phyloP scores from a whole-genome alignment of 1,140 invertebrate genomes.

The Drosophila chauvacae region DNA sequence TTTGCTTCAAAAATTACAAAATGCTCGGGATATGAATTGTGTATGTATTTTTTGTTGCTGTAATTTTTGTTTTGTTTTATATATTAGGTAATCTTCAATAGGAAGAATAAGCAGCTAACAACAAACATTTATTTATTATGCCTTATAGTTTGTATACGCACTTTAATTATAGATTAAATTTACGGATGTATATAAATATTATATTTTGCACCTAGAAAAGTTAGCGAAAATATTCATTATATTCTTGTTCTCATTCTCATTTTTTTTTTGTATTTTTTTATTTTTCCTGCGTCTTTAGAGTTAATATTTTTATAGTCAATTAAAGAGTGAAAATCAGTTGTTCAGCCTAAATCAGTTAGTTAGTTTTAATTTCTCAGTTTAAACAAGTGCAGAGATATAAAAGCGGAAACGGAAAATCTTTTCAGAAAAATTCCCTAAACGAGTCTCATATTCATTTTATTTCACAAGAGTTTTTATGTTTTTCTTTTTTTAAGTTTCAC shows the following conservation, averaged over 20 bases:
- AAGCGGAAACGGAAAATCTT: conserved; percentile 51
- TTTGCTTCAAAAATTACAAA: conserved; percentile 52
- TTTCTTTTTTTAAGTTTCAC: conserved; percentile 54
- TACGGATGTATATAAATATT: conserved; percentile 57
- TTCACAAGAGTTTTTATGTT: conserved; percentile 50
- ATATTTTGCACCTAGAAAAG: conserved; percentile 54
- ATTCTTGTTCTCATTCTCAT: conserved; percentile 9
- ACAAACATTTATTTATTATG: conserved; percentile 78
- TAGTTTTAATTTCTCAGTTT: conserved; percentile 45
- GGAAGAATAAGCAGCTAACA: conserved; percentile 82
- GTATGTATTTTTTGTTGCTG: conserved; percentile 4
- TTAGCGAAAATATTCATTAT: conserved; percentile 50
- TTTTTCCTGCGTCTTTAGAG: conserved; percentile 43
- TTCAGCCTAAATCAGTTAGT: conserved; percentile 41
- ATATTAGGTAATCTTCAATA: conserved; percentile 73
- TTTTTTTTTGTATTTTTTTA: conserved; percentile 1
- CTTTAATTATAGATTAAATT: conserved; percentile 49
- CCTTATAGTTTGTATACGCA: conserved; percentile 43
- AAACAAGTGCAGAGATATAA: conserved; percentile 52
- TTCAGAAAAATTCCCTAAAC: conserved; percentile 78
- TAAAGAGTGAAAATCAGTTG: conserved; percentile 37
- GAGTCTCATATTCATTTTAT: conserved; percentile 66
- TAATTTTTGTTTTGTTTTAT: conserved; percentile 10
- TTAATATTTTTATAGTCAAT: conserved; percentile 6
- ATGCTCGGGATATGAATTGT: conserved; percentile 51